phyloP scores from a whole-genome alignment of 2,113 vertebrate species.

The Rhadina sibilatrix region DNA sequence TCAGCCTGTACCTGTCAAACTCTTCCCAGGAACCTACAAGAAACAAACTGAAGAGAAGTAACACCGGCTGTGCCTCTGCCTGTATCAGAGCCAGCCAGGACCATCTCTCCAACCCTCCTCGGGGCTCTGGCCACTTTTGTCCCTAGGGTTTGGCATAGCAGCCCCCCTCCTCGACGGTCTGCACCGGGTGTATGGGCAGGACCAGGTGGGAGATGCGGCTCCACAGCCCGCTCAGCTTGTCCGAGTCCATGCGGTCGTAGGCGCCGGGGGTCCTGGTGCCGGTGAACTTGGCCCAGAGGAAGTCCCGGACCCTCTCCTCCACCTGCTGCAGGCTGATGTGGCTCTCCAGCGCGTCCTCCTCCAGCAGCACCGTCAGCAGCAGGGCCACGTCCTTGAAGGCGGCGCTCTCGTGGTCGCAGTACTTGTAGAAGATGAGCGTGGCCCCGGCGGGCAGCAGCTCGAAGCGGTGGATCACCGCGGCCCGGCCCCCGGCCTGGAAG shows the following conservation, averaged over 20 bases:
- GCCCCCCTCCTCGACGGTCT: slow-evolving; percentile 60
- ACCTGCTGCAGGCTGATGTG: slow-evolving; percentile 66
- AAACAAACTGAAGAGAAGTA: background rate
- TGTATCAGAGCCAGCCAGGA: background rate
- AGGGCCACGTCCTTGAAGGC: slow-evolving; percentile 87
- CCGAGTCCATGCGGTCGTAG: slow-evolving; percentile 72
- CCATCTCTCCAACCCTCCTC: background rate
- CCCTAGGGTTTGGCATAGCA: slow-evolving; percentile 32
- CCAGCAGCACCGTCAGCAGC: slow-evolving; percentile 87
- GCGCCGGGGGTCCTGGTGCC: slow-evolving; percentile 1
- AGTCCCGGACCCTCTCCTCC: slow-evolving; percentile 89
- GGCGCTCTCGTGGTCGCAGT: slow-evolving; percentile 93
- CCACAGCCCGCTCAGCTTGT: slow-evolving; percentile 82
- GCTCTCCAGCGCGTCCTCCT: slow-evolving; percentile 70
- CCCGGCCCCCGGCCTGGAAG: slow-evolving; percentile 75
- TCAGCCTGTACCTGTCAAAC: background rate
- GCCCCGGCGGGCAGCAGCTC: slow-evolving; percentile 88
- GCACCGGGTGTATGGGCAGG: slow-evolving; percentile 70
- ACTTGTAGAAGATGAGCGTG: slow-evolving; percentile 96
- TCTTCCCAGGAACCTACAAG: background rate
- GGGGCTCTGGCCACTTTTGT: background rate
- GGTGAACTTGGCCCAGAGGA: slow-evolving; percentile 79
- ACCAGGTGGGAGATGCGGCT: slow-evolving; percentile 83
- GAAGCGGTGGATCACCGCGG: slow-evolving; percentile 86
- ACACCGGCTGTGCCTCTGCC: background rate